Evolutionary conservation across 2,888 invertebrate genomes (phyloP), one percentile per base, ranked within the genome.

Genomic region (Acanthosoma haemorrhoidale): DNA sequence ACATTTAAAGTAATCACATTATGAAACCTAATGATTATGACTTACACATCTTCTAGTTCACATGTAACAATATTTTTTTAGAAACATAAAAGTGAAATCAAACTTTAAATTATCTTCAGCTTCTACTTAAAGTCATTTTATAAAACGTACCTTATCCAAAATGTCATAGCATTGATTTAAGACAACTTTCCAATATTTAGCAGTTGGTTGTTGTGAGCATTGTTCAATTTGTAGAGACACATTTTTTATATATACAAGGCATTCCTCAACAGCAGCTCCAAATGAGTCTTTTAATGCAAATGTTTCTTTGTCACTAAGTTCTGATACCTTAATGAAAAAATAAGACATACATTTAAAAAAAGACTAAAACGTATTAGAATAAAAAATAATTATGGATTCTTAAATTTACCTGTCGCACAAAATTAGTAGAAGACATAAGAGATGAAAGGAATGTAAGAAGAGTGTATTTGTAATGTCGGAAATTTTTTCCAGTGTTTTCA

Each of bases 401-500:
- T 31, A 31, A 15, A 1, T 59, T 16, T 74, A 82, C 85, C 78
- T 87, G 85, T 58, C 86, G 86, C 1, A 92, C 84, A 75, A 92
- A 89, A 71, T 86, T 83, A 0, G 85, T 81, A 0, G 87, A 87
- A 1, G 89, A 85, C 64, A 92, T 81, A 39, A 93, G 82, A 16
- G 83, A 84, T 8, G 87, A 86, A 63, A 92, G 83, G 75, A 92
- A 91, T 29, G 88, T 88, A 16, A 94, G 82, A 25, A 90, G 82
- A 0, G 88, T 84, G 77, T 92, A 94, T 80, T 91, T 94, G 79
- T 89, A 94, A 79, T 94, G 92, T 2, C 92, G 84, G 67, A 94
- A 81, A 75, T 94, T 90, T 76, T 90, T 89, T 0, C 88, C 83
- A 0, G 86, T 86, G 75, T 87, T 87, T 0, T 83, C 82, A 6